Evolutionary conservation across 2,888 invertebrate species (phyloP), one percentile per base, ranked within the genome.

Genomic region (Latrodectus elegans): DNA sequence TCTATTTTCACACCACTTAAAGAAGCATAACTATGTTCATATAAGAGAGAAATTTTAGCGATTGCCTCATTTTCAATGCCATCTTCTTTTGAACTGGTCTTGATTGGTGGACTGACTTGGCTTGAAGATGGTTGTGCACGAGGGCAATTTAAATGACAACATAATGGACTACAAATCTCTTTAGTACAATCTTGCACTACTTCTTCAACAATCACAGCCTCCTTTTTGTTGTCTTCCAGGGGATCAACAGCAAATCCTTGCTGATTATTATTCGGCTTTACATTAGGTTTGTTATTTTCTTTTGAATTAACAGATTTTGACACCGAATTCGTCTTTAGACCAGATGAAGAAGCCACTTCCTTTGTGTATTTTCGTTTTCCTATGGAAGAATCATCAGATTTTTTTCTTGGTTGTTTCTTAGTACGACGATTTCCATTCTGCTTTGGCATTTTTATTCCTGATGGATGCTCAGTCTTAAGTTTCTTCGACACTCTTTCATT

Each of bases 21-120:
- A 74, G 52, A 12, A 26, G 81, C 49, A 81, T 81, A 81, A 38
- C 22, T 74, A 53, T 81, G 81, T 51, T 81, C 81, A 65, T 67
- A 74, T 22, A 15, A 12, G 55, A 55, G 14, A 12, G 55, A 55
- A 38, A 38, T 38, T 55, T 55, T 12, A 12, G 15, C 55, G 2
- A 55, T 1, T 15, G 9, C 14, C 4, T 55, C 55, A 15, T 10
- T 4, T 1, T 4, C 4, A 55, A 14, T 55, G 10, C 9, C 10
- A 55, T 12, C 15, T 55, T 55, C 15, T 55, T 12, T 55, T 12
- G 55, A 10, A 9, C 38, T 38, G 4, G 6, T 38, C 38, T 38
- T 38, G 38, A 38, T 38, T 6, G 38, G 38, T 38, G 38, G 38
- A 6, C 6, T 38, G 38, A 38, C 38, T 38, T 38, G 38, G 38